A percentile compares a stretch with the other conserved stretches of the same genome.
These are phyloP conservation scores for Gastracanthus pulcherrimus DNA, from an alignment of 2,888 invertebrate species.

Conservation along the genomic window DNA sequence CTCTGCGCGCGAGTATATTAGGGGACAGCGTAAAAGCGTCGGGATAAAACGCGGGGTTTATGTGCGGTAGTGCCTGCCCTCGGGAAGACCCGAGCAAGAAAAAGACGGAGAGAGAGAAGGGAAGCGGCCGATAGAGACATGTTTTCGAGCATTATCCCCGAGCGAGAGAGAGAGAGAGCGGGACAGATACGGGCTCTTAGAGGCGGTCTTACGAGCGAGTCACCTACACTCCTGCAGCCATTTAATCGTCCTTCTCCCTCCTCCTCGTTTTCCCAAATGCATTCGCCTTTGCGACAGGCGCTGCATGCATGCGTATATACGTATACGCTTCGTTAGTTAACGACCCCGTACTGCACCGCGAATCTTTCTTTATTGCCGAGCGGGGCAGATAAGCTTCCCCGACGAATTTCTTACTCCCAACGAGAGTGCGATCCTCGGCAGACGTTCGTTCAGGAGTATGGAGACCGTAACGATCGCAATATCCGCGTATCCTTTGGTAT, in stretches of 20 bases:
- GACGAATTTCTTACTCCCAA: slow-evolving; percentile 3
- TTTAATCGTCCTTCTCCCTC: slow-evolving; percentile 64
- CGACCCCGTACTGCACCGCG: slow-evolving; percentile 1
- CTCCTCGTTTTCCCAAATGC: no score
- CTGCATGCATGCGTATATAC: not conserved
- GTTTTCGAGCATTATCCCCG: slow-evolving; percentile 75
- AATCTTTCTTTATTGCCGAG: slow-evolving; percentile 33
- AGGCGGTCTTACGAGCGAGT: no score
- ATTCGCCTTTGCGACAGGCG: no score
- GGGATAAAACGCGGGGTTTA: slow-evolving; percentile 76
- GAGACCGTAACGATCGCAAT: no score
- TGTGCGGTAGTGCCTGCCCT: slow-evolving; percentile 63
- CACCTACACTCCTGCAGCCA: slow-evolving; percentile 63
- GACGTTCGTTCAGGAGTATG: no score
- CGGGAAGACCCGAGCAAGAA: slow-evolving; percentile 36
- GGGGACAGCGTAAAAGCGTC: slow-evolving; percentile 75
- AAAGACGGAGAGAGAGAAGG: slow-evolving; percentile 46
- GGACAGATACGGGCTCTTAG: slow-evolving; percentile 68
- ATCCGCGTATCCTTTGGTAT: no score
- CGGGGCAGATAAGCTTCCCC: slow-evolving; percentile 37
- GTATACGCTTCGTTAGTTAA: slow-evolving; percentile 33
- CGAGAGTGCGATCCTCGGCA: no score
- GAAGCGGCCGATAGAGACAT: slow-evolving; percentile 74
- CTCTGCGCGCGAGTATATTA: slow-evolving; percentile 66
- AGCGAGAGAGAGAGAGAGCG: not conserved